Conservation (phyloP, 2,888 invertebrate species). For the Alitta virens region DNA sequence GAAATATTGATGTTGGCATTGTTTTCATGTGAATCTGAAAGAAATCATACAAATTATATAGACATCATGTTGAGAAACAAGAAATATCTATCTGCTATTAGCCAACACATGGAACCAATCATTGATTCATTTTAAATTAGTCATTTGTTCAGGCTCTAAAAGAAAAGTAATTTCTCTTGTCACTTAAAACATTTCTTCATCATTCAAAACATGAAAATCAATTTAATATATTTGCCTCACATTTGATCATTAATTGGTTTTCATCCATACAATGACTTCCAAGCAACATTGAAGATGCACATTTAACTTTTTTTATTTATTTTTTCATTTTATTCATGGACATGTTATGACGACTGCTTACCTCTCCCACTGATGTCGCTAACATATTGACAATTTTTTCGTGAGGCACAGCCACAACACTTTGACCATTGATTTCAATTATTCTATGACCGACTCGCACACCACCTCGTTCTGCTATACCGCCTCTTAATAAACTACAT, state of each 20-base stretch:
- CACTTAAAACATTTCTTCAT: too few relatives aligned
- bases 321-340: too few relatives aligned
- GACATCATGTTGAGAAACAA: too few relatives aligned
- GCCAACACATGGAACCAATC: too few relatives aligned
- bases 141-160: too few relatives aligned
- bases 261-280: neutral
- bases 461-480: constrained; percentile 98
- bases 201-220: neutral
- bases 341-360: constrained; percentile 58
- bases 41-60: too few relatives aligned
- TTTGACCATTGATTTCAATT: constrained; percentile 99
- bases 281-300: neutral
- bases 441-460: constrained; percentile 98
- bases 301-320: too few relatives aligned
- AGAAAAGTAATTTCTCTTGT: too few relatives aligned
- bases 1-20: constrained; percentile 99
- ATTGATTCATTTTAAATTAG: too few relatives aligned
- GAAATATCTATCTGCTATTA: too few relatives aligned
- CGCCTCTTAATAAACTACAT: constrained; percentile 94
- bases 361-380: constrained; percentile 98
- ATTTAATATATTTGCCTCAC: neutral
- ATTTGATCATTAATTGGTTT: neutral
- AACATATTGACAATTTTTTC: constrained; percentile 98
- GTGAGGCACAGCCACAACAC: constrained; percentile 99
- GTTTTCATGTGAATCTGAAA: constrained; percentile 99